Base-by-base conservation (phyloP, 2,113 vertebrate species). In the Rana temporaria region DNA sequence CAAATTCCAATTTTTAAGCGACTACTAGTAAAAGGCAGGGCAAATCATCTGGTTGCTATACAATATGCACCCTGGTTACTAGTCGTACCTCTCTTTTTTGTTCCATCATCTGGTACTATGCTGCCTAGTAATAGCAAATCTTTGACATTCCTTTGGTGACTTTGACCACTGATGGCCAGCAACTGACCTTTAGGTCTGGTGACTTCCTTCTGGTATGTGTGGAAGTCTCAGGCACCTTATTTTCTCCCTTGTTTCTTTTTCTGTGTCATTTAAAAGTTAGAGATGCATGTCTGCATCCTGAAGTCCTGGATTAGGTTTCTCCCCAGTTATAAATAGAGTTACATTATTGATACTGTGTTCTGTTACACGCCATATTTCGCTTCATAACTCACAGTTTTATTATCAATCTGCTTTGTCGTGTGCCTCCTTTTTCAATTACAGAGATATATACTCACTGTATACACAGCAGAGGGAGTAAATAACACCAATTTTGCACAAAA, bases 301-400 rank as follows among this genome's bases (percentile, higher is more conserved):
- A 62, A 71, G 67, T 62, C 24, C 34, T 9, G 69, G 79, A 81
- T 81, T 81, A 32, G 42, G 69, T 82, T 82, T 75, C 80, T 82
- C 19, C 24, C 70, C 6, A 17, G 80, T 82, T 82, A 75, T 82
- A 82, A 82, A 82, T 82, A 82, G 80, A 73, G 32, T 55, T 82
- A 56, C 70, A 74, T 82, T 82, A 82, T 82, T 82, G 80, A 82
- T 74, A 82, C 70, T 67, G 80, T 82, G 80, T 73, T 81, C 79
- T 65, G 79, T 82, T 82, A 82, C 80, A 63, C 80, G 34, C 62
- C 55, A 60, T 74, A 74, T 82, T 66, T 63, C 55, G 71, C 62
- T 53, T 75, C 62, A 82, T 75, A 82, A 82, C 71, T 82, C 48
- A 18, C 32, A 82, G 24, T 82, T 82, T 74, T 82, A 74, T 82